phyloP scores from a whole-genome alignment of 2,888 invertebrate species.

The Pteria penguin region DNA sequence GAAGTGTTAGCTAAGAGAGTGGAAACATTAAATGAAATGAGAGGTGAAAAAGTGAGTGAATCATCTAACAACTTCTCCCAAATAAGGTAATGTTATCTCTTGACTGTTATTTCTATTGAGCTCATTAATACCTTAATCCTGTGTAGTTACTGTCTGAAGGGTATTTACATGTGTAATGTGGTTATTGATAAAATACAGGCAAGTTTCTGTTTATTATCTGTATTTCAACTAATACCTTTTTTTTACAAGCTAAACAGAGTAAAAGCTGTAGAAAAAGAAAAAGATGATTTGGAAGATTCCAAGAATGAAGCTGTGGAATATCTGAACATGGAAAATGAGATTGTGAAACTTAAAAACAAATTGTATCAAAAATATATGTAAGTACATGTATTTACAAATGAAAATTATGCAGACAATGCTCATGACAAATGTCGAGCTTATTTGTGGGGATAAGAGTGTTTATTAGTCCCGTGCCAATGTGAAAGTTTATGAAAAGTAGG shows the following conservation, averaged over 20 bases:
- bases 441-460: too few species aligned
- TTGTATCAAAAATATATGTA: conserved; percentile 84
- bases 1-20: conserved; percentile 87
- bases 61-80: background rate
- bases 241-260: conserved; percentile 86
- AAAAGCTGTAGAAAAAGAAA: conserved; percentile 83
- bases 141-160: too few species aligned
- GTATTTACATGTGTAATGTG: too few species aligned
- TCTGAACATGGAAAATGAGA: conserved; percentile 90
- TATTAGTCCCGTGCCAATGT: too few species aligned
- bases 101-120: background rate
- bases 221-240: too few species aligned
- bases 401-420: background rate
- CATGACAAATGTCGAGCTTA: background rate
- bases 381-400: conserved; percentile 38
- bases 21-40: conserved; percentile 80
- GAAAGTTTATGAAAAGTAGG: too few species aligned
- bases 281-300: conserved; percentile 80
- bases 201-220: too few species aligned
- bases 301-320: conserved; percentile 82
- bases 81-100: background rate
- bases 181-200: background rate
- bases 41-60: conserved; percentile 77
- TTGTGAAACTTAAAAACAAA: conserved; percentile 86
- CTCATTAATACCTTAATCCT: background rate